Evolutionary conservation across 2,888 invertebrate species (phyloP), one percentile per base, ranked within the genome.

Genomic region (Drosophila atripex): DNA sequence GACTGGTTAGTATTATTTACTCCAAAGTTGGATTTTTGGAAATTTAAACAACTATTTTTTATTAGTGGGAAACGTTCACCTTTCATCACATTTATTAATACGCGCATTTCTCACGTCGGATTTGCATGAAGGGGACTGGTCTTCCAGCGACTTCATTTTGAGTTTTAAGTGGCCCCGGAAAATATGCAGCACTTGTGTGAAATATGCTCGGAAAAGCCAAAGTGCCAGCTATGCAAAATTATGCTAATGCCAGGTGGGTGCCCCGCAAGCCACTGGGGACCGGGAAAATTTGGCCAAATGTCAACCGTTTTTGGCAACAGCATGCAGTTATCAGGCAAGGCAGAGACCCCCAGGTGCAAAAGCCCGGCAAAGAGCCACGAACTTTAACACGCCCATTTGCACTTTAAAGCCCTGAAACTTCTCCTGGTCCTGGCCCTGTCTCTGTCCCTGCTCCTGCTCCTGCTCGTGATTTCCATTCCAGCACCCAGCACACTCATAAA

Each of bases 161-260:
- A 73, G 82, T 86, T 82, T 85, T 82, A 77, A 82, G 83, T 73
- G 80, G 77, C 70, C 70, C 63, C 60, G 55, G 58, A 84, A 79
- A 84, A 71, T 78, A 80, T 80, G 78, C 80, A 80, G 84, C 84
- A 80, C 70, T 84, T 80, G 85, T 53, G 73, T 80, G 80, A 80
- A 84, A 83, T 82, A 86, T 80, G 84, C 76, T 73, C 65, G 54
- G 38, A 63, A 51, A 58, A 64, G 49, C 58, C 51, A 64, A 71
- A 72, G 75, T 65, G 61, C 69, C 77, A 77, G 63, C 76, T 76
- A 78, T 80, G 87, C 82, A 74, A 82, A 88, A 82, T 85, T 88
- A 88, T 87, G 88, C 83, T 83, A 88, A 87, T 88, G 76, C 75
- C 57, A 57, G 80, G 54, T 77, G 56, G 46, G 46, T 35, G 70